Evolutionary conservation across 2,113 vertebrate species (phyloP).

Genomic region (Osmerus eperlanus): DNA sequence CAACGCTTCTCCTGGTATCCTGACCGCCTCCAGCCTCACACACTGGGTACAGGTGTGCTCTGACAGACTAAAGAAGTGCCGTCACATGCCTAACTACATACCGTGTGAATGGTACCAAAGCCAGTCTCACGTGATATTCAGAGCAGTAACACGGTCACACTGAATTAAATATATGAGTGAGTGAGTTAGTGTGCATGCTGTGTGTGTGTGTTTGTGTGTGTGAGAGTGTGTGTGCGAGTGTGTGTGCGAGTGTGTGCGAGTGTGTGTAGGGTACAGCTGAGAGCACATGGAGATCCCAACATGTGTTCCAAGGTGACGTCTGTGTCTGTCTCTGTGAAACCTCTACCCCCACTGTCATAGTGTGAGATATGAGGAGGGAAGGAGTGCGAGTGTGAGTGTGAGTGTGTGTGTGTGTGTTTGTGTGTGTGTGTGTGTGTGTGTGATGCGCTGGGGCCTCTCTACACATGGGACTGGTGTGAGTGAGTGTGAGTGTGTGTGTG

Average conservation of each 20-base stretch:
- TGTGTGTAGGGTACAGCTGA: background rate
- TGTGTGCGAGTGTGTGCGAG: background rate
- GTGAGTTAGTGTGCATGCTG: background rate
- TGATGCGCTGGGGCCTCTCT: conserved; percentile 22
- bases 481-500: background rate
- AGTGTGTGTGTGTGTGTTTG: too few relatives aligned
- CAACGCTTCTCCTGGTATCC: background rate
- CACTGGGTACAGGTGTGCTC: conserved; percentile 45
- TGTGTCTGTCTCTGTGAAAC: conserved; percentile 19
- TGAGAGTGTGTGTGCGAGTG: background rate
- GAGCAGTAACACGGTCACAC: too few relatives aligned
- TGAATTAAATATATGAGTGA: too few relatives aligned
- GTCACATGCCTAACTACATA: conserved; percentile 15
- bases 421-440: conserved; percentile 9
- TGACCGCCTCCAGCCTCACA: background rate
- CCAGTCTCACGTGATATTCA: background rate
- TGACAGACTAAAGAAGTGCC: conserved; percentile 16
- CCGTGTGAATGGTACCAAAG: background rate
- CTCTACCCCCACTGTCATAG: conserved; percentile 4
- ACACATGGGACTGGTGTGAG: conserved; percentile 32
- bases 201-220: background rate
- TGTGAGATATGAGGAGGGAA: conserved; percentile 7
- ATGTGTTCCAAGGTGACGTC: conserved; percentile 31
- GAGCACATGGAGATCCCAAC: background rate
- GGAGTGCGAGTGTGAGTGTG: background rate